These are phyloP conservation scores for Mugil cephalus DNA, from an alignment of 2,113 vertebrate species.

Conservation along the genomic window DNA sequence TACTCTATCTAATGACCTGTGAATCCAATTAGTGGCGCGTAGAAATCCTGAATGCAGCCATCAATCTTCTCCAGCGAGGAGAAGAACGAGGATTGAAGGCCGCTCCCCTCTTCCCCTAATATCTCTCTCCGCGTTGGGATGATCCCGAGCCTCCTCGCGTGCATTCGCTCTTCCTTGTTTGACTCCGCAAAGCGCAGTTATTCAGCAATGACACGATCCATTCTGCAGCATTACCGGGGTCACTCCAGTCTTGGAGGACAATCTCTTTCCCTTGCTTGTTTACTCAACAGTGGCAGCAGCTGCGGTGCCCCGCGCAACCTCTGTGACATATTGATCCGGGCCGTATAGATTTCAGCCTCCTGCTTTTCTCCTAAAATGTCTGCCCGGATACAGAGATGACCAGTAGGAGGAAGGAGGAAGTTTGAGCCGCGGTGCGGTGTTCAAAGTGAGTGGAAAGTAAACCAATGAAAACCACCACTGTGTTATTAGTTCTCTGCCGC, in stretches of 20 bases:
- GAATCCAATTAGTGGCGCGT: conserved; percentile 83
- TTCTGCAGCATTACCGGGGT: conserved; percentile 52
- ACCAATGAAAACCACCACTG: not conserved
- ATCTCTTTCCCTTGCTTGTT: conserved; percentile 63
- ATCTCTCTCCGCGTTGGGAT: not conserved
- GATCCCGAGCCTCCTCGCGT: not conserved
- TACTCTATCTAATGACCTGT: conserved; percentile 84
- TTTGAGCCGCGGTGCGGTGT: no score
- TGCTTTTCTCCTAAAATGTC: conserved; percentile 66
- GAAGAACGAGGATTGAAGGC: conserved; percentile 56
- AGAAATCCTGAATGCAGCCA: conserved; percentile 77
- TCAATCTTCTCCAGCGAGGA: conserved; percentile 63
- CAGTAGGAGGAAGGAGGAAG: conserved; percentile 41
- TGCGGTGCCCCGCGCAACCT: conserved; percentile 52
- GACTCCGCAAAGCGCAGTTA: not conserved
- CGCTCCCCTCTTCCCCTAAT: conserved; percentile 11
- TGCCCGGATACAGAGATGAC: conserved; percentile 68
- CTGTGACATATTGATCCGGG: conserved; percentile 71
- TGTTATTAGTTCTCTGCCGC: not conserved
- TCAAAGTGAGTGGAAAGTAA: no score
- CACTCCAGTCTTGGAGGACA: conserved; percentile 51
- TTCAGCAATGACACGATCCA: conserved; percentile 37
- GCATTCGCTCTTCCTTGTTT: not conserved
- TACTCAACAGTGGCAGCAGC: conserved; percentile 63
- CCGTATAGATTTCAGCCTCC: conserved; percentile 62